A percentile compares a stretch with the other conserved stretches of the same genome.
Conservation (phyloP, 2,113 vertebrate species). For the Tylochromis polylepis region DNA sequence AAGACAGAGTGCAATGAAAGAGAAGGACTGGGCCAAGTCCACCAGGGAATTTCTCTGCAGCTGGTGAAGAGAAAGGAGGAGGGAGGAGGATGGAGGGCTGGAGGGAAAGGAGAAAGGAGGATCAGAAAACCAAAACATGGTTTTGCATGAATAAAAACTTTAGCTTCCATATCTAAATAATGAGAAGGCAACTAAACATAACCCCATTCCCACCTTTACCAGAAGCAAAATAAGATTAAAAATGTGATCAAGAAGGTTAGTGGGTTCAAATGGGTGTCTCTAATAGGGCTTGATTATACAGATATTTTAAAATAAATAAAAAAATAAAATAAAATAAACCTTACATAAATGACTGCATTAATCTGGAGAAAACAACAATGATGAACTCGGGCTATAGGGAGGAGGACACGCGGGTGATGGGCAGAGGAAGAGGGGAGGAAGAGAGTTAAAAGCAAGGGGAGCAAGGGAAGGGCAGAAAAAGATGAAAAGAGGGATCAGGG, state of each 20-base stretch:
- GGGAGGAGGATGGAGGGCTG: conserved; percentile 28
- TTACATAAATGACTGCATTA: neutral
- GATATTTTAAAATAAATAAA: neutral
- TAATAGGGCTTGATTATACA: neutral
- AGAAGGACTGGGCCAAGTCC: conserved; percentile 51
- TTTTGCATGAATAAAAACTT: conserved; percentile 50
- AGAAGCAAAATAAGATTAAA: neutral
- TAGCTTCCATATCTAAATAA: conserved; percentile 19
- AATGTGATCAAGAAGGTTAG: neutral
- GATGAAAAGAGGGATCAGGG: conserved; percentile 64
- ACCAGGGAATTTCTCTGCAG: conserved; percentile 65
- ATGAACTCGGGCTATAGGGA: conserved; percentile 20
- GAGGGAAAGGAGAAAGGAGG: conserved; percentile 16
- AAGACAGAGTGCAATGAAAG: conserved; percentile 63
- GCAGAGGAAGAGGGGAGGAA: conserved; percentile 41
- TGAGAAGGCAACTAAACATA: conserved; percentile 4
- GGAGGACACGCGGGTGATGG: conserved; percentile 13
- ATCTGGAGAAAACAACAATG: neutral
- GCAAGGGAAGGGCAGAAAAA: conserved; percentile 58
- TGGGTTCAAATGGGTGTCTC: neutral
- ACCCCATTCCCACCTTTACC: neutral
- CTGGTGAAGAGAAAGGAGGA: conserved; percentile 47
- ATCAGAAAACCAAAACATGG: conserved; percentile 34
- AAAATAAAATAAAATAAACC: neutral
- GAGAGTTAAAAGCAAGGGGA: conserved; percentile 61